Evolutionary conservation across 2,888 invertebrate species (phyloP).

Genomic region (Drosophila nr. medialis): DNA sequence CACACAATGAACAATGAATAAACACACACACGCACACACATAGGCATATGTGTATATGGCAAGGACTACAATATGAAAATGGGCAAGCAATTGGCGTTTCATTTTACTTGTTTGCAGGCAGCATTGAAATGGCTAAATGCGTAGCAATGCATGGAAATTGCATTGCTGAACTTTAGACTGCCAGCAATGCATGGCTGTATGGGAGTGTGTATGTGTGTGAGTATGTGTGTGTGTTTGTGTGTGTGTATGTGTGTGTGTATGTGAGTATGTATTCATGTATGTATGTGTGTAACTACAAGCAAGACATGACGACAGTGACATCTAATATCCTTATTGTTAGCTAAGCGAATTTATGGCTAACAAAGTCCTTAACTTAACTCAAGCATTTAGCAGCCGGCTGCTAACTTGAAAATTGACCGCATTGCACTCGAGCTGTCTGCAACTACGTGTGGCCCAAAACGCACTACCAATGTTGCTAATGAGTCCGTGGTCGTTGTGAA

Average conservation of each 20-base stretch:
- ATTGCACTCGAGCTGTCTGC: constrained; percentile 11
- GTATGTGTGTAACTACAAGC: constrained; percentile 9
- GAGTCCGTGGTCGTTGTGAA: constrained; percentile 40
- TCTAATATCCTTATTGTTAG: constrained; percentile 80
- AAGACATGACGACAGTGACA: constrained; percentile 69
- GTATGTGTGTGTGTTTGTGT: too few relatives aligned
- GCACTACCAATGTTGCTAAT: constrained; percentile 46
- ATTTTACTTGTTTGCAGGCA: constrained; percentile 46
- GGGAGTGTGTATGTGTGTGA: neutral
- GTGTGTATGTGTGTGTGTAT: neutral
- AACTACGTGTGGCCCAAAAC: constrained; percentile 25
- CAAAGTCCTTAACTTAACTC: constrained; percentile 69
- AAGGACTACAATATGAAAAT: constrained; percentile 63
- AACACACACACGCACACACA: neutral
- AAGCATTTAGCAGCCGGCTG: constrained; percentile 45
- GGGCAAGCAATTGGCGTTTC: constrained; percentile 64
- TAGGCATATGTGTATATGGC: too few relatives aligned
- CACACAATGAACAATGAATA: constrained; percentile 50
- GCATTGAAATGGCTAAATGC: constrained; percentile 34
- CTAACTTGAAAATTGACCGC: constrained; percentile 48
- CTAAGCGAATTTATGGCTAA: constrained; percentile 74
- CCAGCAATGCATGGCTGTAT: constrained; percentile 4
- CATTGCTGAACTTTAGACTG: constrained; percentile 47
- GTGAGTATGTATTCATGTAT: neutral
- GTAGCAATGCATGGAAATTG: constrained; percentile 66